Evolutionary conservation across 2,113 vertebrate genomes (phyloP).

Genomic region (Phylloscopus whistleri): DNA sequence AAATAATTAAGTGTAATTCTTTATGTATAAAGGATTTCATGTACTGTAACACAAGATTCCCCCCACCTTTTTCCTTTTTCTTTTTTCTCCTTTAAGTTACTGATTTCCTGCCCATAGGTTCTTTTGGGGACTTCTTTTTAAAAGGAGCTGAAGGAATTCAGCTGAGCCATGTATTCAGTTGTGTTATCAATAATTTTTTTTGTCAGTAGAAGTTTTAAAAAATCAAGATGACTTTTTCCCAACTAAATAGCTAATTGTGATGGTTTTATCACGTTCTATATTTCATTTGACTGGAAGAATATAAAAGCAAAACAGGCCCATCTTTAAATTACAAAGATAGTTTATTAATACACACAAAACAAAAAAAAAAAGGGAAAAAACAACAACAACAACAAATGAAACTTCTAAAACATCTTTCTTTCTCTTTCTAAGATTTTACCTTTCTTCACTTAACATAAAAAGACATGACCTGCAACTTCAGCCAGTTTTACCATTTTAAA

Average conservation of each 20-base stretch:
- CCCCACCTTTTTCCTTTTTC: background rate
- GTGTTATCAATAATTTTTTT: background rate
- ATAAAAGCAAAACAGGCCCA: no score
- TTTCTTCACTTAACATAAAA: no score
- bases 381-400: no score
- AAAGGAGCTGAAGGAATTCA: background rate
- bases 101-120: background rate
- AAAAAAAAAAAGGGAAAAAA: no score
- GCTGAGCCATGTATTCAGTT: background rate
- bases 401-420: no score
- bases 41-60: background rate
- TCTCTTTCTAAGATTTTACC: no score
- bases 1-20: background rate
- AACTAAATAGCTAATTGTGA: background rate
- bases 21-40: background rate
- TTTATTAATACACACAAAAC: no score
- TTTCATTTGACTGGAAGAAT: no score
- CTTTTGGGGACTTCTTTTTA: background rate
- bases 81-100: background rate
- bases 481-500: no score
- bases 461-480: no score
- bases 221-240: background rate
- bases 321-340: no score
- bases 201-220: background rate
- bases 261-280: no score